Base-by-base conservation (phyloP, 2,888 invertebrate genomes). In the Beris morrisii region DNA sequence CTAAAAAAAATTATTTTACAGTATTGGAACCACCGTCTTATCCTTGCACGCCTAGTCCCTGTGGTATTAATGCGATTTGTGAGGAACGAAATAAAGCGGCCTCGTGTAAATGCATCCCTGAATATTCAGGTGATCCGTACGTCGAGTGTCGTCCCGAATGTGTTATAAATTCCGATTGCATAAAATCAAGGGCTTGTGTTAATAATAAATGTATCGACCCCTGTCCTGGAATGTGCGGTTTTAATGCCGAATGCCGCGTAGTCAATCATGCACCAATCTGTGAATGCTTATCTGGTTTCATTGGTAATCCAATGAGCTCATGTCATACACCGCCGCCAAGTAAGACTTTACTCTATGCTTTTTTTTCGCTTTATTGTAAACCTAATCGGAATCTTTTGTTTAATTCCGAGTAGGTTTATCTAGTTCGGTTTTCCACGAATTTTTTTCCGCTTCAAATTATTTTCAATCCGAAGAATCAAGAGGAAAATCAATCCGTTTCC, bases 141-240 rank as follows among this genome's bases (percentile, higher is more conserved):
- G 83, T 84, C 32, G 85, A 85, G 67, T 88, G 90, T 76, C 82
- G 88, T 69, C 88, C 88, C 2, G 88, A 89, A 78, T 89, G 89
- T 75, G 83, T 85, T 12, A 83, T 85, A 58, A 88, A 87, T 75
- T 83, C 86, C 2, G 88, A 89, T 73, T 90, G 90, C 74, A 78
- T 83, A 54, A 81, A 82, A 66, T 84, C 84, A 63, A 84, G 84
- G 72, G 86, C 89, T 28, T 90, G 90, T 73, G 83, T 85, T 65
- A 88, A 88, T 77, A 87, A 87, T 73, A 92, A 91, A 83, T 94
- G 94, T 78, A 84, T 85, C 73, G 89, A 93, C 80, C 93, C 93
- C 9, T 94, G 93, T 74, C 86, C 88, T 22, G 92, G 92, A 71
- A 89, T 90, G 66, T 93, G 93, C 76, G 93, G 92, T 52, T 82